phyloP scores from a whole-genome alignment of 2,113 vertebrate genomes.

The Corythornis cristatus region DNA sequence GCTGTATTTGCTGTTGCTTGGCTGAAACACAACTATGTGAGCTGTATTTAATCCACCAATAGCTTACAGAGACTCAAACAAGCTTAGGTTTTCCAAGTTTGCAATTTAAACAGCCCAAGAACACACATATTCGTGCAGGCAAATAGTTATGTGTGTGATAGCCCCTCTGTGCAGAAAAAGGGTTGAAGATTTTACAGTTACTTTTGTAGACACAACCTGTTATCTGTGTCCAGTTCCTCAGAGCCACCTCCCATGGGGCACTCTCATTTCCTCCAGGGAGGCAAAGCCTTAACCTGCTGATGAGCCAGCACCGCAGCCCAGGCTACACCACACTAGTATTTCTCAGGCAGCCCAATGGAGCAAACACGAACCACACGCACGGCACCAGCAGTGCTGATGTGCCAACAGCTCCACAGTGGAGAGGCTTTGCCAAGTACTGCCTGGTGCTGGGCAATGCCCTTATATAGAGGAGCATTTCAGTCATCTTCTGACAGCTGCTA shows the following conservation, averaged over 20 bases:
- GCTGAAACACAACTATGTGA: not conserved
- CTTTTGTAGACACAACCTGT: not conserved
- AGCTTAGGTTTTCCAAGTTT: not conserved
- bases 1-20: not conserved
- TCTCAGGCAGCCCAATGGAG: not conserved
- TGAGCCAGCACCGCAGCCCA: not conserved
- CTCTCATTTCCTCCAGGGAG: not conserved
- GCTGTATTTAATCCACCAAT: not conserved
- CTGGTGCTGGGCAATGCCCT: not conserved
- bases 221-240: not conserved
- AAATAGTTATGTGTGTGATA: not conserved
- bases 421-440: not conserved
- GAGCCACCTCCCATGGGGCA: not conserved
- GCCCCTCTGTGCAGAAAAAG: not conserved
- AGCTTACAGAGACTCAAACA: not conserved
- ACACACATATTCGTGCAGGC: not conserved
- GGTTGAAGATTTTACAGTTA: not conserved
- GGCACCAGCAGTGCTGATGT: fast-evolving
- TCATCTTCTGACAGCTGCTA: not conserved
- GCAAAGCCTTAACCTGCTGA: not conserved
- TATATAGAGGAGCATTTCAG: not conserved
- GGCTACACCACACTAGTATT: not conserved
- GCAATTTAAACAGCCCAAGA: not conserved
- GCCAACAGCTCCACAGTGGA: not conserved
- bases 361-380: not conserved